phyloP scores from a whole-genome alignment of 2,888 invertebrate species.

The Priocnemis perturbator region DNA sequence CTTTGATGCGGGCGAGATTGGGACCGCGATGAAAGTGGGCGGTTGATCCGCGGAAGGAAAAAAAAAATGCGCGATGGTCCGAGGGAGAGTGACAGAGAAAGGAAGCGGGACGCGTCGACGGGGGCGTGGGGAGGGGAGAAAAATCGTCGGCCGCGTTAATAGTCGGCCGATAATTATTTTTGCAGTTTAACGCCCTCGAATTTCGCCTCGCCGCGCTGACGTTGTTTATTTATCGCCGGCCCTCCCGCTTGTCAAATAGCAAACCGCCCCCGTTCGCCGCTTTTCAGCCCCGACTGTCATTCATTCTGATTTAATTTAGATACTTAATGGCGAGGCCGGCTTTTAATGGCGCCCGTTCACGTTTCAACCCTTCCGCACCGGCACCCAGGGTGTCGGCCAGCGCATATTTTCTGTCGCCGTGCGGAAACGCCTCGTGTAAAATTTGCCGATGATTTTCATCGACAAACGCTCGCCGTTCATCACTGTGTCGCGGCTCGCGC shows the following conservation, averaged over 20 bases:
- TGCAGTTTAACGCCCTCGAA: constrained; percentile 10
- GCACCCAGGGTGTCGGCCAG: too few species aligned
- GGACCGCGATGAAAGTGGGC: too few species aligned
- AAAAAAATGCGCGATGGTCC: background rate
- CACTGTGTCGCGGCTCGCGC: too few species aligned
- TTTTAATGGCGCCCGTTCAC: constrained; percentile 3
- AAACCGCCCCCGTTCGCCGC: background rate
- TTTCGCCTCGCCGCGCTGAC: constrained; percentile 12
- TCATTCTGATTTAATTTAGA: constrained; percentile 29
- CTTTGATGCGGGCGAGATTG: constrained; percentile 4
- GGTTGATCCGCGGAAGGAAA: background rate
- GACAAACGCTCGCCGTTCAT: too few species aligned
- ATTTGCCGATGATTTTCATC: too few species aligned
- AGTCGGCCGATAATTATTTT: constrained; percentile 27
- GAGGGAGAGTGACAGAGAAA: background rate
- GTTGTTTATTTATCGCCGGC: constrained; percentile 27
- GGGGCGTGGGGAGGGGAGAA: background rate
- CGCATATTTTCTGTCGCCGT: too few species aligned
- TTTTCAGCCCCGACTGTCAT: constrained; percentile 11
- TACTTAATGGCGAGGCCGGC: constrained; percentile 2
- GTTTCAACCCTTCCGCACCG: too few species aligned
- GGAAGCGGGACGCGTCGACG: background rate
- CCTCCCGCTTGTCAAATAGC: background rate
- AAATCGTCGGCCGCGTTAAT: constrained; percentile 11
- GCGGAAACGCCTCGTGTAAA: too few species aligned